Conservation (phyloP, 2,888 invertebrate species). For the Meteorus cinctellus region DNA sequence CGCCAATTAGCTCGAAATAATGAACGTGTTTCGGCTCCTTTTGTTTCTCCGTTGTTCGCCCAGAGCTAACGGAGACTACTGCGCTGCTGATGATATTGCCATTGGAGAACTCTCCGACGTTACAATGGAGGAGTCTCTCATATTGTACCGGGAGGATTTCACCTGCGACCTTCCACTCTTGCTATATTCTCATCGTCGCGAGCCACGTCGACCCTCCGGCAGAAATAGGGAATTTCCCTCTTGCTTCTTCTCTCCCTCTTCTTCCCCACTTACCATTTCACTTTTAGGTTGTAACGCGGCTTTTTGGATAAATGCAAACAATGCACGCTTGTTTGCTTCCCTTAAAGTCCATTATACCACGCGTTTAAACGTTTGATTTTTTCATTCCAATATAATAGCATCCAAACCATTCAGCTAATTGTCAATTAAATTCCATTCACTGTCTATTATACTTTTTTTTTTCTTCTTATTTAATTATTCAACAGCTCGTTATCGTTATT, state of each 20-base stretch:
- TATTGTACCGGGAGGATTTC: conserved; percentile 37
- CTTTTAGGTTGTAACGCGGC: conserved; percentile 7
- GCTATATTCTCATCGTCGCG: conserved; percentile 31
- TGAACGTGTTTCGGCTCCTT: conserved; percentile 72
- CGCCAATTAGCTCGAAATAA: conserved; percentile 74
- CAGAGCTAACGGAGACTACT: conserved; percentile 34
- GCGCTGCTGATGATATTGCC: conserved; percentile 30
- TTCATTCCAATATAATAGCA: conserved; percentile 1
- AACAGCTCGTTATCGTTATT: conserved; percentile 13
- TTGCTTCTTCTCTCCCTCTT: conserved; percentile 33
- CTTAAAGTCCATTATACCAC: conserved; percentile 10
- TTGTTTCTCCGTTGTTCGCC: conserved; percentile 63
- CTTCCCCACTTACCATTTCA: conserved; percentile 28
- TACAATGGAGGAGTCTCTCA: conserved; percentile 38
- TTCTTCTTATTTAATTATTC: background rate
- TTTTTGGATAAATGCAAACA: conserved; percentile 42
- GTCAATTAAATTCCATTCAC: conserved; percentile 30
- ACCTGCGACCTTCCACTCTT: conserved; percentile 41
- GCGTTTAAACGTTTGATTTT: conserved; percentile 36
- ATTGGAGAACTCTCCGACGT: conserved; percentile 42
- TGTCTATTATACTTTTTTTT: background rate
- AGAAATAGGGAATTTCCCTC: conserved; percentile 32
- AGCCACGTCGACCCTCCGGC: conserved; percentile 17
- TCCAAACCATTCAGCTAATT: conserved; percentile 27
- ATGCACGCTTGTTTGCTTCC: conserved; percentile 34